These are phyloP conservation scores for Eriocheir sinensis DNA, from an alignment of 1,140 invertebrate genomes.

Conservation along the genomic window DNA sequence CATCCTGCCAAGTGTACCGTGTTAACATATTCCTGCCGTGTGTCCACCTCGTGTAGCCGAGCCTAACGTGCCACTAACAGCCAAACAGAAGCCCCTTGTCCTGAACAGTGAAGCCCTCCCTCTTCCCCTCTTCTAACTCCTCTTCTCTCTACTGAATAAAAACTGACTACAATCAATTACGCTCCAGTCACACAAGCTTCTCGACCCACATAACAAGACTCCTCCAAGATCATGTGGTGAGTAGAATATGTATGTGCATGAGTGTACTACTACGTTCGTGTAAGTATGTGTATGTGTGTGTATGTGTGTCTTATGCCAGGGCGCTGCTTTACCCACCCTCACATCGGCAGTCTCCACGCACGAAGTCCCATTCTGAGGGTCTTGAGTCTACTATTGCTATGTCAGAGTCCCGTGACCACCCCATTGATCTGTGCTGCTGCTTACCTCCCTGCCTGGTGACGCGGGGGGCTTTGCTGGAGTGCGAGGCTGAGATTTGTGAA, in stretches of 20 bases:
- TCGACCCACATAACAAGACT: neutral
- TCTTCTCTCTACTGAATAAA: neutral
- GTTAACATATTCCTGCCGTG: neutral
- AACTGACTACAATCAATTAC: neutral
- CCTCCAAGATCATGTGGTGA: conserved; percentile 2
- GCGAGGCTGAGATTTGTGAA: no score
- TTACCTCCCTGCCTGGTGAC: neutral
- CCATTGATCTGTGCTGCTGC: neutral
- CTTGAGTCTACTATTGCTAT: no score
- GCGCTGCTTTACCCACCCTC: no score
- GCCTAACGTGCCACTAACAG: neutral
- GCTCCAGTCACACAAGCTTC: neutral
- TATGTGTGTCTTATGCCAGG: no score
- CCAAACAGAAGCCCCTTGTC: neutral
- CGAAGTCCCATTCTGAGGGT: no score
- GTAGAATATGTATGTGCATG: neutral
- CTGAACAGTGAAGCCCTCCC: neutral
- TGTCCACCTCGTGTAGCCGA: conserved; percentile 31
- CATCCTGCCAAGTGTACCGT: neutral
- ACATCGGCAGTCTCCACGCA: no score
- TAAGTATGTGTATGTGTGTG: neutral
- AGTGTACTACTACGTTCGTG: neutral
- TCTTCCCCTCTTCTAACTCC: neutral
- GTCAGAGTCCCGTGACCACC: neutral
- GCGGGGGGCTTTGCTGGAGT: neutral